Conservation (phyloP, 2,113 vertebrate genomes). For the Cervus canadensis region DNA sequence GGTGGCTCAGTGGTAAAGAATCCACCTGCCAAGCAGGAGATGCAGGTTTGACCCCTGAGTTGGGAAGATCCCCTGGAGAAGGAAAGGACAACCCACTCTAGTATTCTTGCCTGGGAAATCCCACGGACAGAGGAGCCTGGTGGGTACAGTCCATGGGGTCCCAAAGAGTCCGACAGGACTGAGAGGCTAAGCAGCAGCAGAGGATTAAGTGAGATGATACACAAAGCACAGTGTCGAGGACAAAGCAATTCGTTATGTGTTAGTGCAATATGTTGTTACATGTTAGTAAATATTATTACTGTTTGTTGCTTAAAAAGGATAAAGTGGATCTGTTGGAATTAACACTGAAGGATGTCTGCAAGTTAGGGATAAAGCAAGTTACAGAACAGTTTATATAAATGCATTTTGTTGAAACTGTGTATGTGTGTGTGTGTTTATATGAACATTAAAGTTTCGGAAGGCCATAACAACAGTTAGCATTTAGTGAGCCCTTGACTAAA, state of each 20-base stretch:
- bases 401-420: not conserved
- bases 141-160: not conserved
- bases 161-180: not conserved
- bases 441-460: not conserved
- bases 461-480: not conserved
- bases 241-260: not conserved
- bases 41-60: not conserved
- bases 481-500: not conserved
- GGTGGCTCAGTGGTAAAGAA: not conserved
- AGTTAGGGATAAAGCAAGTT: not conserved
- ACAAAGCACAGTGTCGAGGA: not conserved
- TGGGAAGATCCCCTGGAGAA: not conserved
- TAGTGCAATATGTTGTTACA: not conserved
- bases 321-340: not conserved
- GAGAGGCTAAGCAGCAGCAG: not conserved
- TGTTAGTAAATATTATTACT: conserved; percentile 13
- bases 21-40: not conserved
- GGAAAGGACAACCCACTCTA: not conserved
- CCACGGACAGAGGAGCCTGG: not conserved
- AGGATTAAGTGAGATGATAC: not conserved
- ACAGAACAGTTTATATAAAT: not conserved
- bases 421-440: not conserved
- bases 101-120: not conserved
- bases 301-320: not conserved
- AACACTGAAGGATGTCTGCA: not conserved